These are phyloP conservation scores for Tokudaia tokunoshimensis DNA, from an alignment of 2,797 vertebrate species.

Conservation along the genomic window DNA sequence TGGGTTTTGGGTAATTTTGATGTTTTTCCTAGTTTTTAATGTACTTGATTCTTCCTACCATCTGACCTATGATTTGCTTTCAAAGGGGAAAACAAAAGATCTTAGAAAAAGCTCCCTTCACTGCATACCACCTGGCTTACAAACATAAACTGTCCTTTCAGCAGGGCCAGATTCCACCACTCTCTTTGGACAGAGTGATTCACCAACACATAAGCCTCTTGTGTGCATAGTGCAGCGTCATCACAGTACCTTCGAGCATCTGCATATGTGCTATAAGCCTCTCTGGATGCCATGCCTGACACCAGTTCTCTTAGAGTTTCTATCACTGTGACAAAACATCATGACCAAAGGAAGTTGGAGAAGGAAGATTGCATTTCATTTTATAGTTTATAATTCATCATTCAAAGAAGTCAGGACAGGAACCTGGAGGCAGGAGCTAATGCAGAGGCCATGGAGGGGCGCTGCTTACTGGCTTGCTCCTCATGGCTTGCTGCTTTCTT, in stretches of 20 bases:
- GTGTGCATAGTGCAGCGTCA: rapidly evolving
- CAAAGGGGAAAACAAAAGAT: too few species aligned
- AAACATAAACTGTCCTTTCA: not conserved
- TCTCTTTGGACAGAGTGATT: not conserved
- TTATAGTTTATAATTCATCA: not conserved
- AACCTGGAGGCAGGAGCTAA: not conserved
- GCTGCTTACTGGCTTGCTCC: not conserved
- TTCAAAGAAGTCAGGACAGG: not conserved
- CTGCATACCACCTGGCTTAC: not conserved
- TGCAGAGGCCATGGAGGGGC: not conserved
- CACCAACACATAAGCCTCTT: not conserved
- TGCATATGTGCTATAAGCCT: not conserved
- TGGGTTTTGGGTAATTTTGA: not conserved
- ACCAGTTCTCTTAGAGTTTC: not conserved
- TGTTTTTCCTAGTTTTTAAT: not conserved
- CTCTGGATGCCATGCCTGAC: too few species aligned
- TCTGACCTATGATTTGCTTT: not conserved
- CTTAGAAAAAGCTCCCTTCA: not conserved
- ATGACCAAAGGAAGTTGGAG: not conserved
- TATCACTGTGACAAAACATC: not conserved
- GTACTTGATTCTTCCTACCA: not conserved
- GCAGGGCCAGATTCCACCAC: not conserved
- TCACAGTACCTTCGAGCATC: not conserved
- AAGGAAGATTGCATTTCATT: not conserved
- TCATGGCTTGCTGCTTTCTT: not conserved